Percentiles rank a stretch among this genome's conserved stretches.
phyloP scores from a whole-genome alignment of 2,888 invertebrate species.

The Callyntrura sp. region DNA sequence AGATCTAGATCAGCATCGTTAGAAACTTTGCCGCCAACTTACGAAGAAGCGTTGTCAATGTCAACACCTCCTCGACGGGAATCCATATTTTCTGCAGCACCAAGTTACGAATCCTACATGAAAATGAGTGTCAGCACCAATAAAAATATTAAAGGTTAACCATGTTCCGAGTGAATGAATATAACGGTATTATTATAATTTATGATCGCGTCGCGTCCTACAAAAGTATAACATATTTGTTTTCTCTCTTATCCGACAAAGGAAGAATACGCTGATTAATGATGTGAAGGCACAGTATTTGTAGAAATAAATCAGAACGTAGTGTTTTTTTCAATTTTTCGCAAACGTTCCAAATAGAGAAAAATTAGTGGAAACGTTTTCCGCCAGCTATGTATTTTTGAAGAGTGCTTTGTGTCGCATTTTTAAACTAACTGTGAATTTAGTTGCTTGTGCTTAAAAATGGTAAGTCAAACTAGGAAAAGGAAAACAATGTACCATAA shows the following conservation, averaged over 20 bases:
- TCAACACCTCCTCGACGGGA: conserved; percentile 53
- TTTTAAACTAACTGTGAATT: no score
- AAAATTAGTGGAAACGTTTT: no score
- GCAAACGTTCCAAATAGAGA: no score
- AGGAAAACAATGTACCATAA: no score
- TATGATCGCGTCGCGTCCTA: neutral
- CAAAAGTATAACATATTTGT: neutral
- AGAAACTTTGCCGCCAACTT: conserved; percentile 79
- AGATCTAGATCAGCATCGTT: conserved; percentile 74
- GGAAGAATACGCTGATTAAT: neutral
- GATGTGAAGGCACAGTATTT: neutral
- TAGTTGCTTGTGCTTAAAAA: no score
- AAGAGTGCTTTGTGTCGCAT: no score
- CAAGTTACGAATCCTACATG: conserved; percentile 72
- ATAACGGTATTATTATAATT: neutral
- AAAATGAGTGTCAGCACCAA: neutral
- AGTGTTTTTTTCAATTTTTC: no score
- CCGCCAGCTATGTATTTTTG: no score
- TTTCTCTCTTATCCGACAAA: neutral
- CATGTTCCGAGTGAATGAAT: neutral
- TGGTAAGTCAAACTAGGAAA: no score
- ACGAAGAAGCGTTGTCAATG: conserved; percentile 78
- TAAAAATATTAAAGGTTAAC: neutral
- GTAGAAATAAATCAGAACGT: no score
- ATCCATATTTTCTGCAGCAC: conserved; percentile 68